Conservation (phyloP, 2,888 invertebrate genomes). For the Leptarthrus brevirostris region DNA sequence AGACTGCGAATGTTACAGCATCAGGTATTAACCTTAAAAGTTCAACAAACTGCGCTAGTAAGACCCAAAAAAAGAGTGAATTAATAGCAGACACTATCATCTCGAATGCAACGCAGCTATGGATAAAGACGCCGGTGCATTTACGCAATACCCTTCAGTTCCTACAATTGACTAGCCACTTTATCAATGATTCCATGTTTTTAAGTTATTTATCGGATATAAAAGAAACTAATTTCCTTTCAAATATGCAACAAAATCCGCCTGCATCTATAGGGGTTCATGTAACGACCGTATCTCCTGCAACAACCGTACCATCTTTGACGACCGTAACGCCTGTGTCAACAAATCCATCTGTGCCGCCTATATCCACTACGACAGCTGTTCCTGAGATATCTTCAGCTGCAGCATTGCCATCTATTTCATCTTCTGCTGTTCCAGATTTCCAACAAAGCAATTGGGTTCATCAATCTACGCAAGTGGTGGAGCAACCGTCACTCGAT, state of each 20-base stretch:
- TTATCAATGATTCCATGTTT: slow-evolving; percentile 57
- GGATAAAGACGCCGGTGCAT: slow-evolving; percentile 59
- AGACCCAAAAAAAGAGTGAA: slow-evolving; percentile 54
- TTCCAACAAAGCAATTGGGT: slow-evolving; percentile 18
- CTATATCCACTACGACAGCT: too few relatives aligned
- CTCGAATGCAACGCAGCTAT: slow-evolving; percentile 58
- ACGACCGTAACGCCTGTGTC: too few relatives aligned
- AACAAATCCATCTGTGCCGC: neutral
- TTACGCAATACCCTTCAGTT: slow-evolving; percentile 58
- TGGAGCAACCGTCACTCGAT: neutral
- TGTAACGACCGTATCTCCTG: too few relatives aligned
- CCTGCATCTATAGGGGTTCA: too few relatives aligned
- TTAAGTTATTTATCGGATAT: slow-evolving; percentile 54
- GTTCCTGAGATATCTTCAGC: neutral
- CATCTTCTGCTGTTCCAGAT: slow-evolving; percentile 1
- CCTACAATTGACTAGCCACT: slow-evolving; percentile 58
- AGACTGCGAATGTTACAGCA: slow-evolving; percentile 45
- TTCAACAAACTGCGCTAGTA: slow-evolving; percentile 4
- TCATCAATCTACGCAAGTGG: slow-evolving; percentile 4
- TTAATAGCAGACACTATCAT: slow-evolving; percentile 57
- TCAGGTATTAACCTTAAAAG: neutral
- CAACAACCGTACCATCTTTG: too few relatives aligned
- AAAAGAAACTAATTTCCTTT: slow-evolving; percentile 53
- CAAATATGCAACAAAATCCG: neutral
- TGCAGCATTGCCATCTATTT: neutral